Base-by-base conservation (phyloP, 2,113 vertebrate species). In the Alaudala cheleensis region DNA sequence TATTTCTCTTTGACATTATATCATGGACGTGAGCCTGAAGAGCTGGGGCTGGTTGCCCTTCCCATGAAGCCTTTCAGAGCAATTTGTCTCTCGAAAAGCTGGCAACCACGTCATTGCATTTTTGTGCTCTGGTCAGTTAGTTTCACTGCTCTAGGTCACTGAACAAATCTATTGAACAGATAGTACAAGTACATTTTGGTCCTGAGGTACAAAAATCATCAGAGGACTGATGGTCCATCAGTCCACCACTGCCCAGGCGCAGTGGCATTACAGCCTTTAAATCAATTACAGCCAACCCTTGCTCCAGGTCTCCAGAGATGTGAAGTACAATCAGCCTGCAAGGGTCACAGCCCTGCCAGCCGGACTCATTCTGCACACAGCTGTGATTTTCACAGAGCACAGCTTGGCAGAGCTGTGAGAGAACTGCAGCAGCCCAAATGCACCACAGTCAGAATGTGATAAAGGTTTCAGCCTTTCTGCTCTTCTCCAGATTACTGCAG, bases 381-480 rank as follows among this genome's bases (percentile, higher is more conserved):
- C 79, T 92, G 37, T 90, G 78, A 45, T 88, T 95, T 86, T 58
- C 77, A 66, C 83, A 89, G 90, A 58, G 70, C 7, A 5, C n/a
- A 42, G 50, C 53, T 76, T 95, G 93, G 84, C 96, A 95, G 80
- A 91, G 12, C 17, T 81, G 64, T 50, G 40, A 39, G 77, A 94
- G 42, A 91, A 90, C 85, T 92, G 81, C 42, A 77, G 84, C 34
- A 73, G 90, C 97, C 93, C 71, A 95, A 93, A 91, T 24, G 23
- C 62, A 89, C 71, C 85, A 61, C 65, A 69, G 81, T 76, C 54
- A 96, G 92, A 93, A 81, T 29, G 6, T 17, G 44, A 91, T 77
- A 82, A 88, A 93, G 50, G 25, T 90, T 95, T 88, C 86, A 88
- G 34, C 60, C 37, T 44, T 40, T 92, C 86, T 72, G 22, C 50